Percentiles rank a stretch among this genome's conserved stretches.
These are phyloP conservation scores for Acholoe squamosa DNA, from an alignment of 2,888 invertebrate genomes.

Conservation along the genomic window DNA sequence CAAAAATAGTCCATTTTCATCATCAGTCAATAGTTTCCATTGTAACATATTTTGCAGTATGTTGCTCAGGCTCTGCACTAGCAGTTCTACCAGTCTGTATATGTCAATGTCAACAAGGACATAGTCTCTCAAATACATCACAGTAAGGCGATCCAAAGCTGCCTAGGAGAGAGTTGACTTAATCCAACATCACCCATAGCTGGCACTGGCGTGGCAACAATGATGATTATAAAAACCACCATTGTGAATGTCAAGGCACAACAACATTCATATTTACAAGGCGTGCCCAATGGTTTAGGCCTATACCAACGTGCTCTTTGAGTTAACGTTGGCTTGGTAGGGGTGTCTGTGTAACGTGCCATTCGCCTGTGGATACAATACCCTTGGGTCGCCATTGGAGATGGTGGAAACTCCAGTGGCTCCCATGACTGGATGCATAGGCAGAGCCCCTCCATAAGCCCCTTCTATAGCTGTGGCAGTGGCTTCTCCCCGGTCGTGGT, in stretches of 20 bases:
- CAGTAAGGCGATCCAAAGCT: conserved; percentile 15
- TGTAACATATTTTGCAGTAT: conserved; percentile 13
- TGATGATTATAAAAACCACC: neutral
- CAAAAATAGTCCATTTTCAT: conserved; percentile 37
- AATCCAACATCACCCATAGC: neutral
- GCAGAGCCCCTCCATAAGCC: neutral
- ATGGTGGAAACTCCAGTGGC: neutral
- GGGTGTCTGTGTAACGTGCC: neutral
- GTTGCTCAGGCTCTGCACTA: neutral
- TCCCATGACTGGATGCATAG: neutral
- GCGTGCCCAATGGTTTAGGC: neutral
- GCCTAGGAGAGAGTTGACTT: neutral
- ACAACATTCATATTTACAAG: neutral
- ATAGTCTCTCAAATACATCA: neutral
- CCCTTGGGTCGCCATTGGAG: conserved; percentile 34
- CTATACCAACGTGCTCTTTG: conserved; percentile 10
- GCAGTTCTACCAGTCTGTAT: conserved; percentile 12
- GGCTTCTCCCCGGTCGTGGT: conserved; percentile 24
- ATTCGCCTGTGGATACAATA: conserved; percentile 26
- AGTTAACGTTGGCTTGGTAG: neutral
- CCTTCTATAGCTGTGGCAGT: neutral
- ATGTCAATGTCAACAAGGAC: neutral
- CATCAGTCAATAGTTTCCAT: conserved; percentile 13
- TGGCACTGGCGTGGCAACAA: neutral
- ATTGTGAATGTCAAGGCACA: too few relatives aligned